Conservation (phyloP, 2,888 invertebrate genomes). For the Agriopis aurantiaria region DNA sequence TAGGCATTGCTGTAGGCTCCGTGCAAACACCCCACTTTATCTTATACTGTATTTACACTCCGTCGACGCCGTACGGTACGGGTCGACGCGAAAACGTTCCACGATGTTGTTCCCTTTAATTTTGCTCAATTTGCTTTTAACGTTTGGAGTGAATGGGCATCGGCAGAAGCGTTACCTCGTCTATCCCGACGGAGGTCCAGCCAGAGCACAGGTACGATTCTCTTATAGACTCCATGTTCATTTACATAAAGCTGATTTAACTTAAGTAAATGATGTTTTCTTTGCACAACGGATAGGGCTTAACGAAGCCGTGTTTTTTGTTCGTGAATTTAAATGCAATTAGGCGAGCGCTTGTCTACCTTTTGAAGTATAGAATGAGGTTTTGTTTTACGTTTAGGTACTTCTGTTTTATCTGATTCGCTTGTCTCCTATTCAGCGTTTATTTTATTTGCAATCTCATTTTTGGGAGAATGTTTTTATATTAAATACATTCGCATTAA, state of each 20-base stretch:
- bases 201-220: constrained; percentile 86
- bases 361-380: constrained; percentile 61
- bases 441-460: constrained; percentile 31
- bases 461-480: constrained; percentile 13
- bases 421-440: constrained; percentile 41
- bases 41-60: constrained; percentile 71
- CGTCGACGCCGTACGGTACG: constrained; percentile 56
- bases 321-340: constrained; percentile 83
- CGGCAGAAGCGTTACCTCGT: constrained; percentile 85
- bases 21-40: constrained; percentile 78
- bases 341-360: constrained; percentile 61
- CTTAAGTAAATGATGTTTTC: constrained; percentile 79
- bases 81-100: constrained; percentile 54
- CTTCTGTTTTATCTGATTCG: constrained; percentile 44
- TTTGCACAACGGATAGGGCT: constrained; percentile 72
- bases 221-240: constrained; percentile 53
- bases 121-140: constrained; percentile 66
- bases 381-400: constrained; percentile 49
- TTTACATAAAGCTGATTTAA: constrained; percentile 74
- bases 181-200: constrained; percentile 86
- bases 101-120: constrained; percentile 68
- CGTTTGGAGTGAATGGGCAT: constrained; percentile 56
- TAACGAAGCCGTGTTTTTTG: constrained; percentile 82
- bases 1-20: constrained; percentile 67
- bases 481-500: constrained; percentile 5